phyloP scores from a whole-genome alignment of 2,113 vertebrate species.

The Paradisaea rubra region DNA sequence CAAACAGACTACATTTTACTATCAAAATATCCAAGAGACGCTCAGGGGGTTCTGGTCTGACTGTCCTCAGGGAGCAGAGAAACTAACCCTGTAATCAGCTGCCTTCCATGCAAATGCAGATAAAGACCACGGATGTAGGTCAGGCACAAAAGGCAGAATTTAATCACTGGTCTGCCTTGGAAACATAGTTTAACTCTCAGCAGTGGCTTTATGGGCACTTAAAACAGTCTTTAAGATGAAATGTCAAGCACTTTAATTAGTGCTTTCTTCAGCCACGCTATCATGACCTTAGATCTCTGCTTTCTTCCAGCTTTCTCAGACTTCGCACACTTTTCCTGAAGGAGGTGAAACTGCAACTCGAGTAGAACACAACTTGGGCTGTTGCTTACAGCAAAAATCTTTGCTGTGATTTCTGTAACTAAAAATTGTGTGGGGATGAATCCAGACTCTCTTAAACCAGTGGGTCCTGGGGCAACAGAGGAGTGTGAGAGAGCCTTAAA shows the following conservation, averaged over 20 bases:
- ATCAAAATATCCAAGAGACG: not conserved
- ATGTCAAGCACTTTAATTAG: not conserved
- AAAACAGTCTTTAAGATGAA: not conserved
- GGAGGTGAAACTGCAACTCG: not conserved
- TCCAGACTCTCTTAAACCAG: not conserved
- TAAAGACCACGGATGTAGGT: not conserved
- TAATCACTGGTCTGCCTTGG: not conserved
- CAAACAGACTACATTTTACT: not conserved
- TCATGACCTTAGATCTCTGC: not conserved
- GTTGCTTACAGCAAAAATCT: not conserved
- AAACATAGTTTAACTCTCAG: not conserved
- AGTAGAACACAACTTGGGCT: not conserved
- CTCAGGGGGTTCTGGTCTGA: not conserved
- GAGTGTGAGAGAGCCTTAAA: not conserved
- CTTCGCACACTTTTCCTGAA: not conserved
- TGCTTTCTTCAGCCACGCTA: not conserved
- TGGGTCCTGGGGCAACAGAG: not conserved
- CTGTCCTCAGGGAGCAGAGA: not conserved
- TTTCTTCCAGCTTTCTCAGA: not conserved
- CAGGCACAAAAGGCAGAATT: not conserved
- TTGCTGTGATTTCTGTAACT: not conserved
- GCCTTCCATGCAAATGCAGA: rapidly evolving
- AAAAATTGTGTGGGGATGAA: not conserved
- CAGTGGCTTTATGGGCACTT: not conserved
- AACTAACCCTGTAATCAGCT: not conserved